These are phyloP conservation scores for Amblyraja radiata DNA, from an alignment of 2,797 vertebrate genomes.

Conservation along the genomic window DNA sequence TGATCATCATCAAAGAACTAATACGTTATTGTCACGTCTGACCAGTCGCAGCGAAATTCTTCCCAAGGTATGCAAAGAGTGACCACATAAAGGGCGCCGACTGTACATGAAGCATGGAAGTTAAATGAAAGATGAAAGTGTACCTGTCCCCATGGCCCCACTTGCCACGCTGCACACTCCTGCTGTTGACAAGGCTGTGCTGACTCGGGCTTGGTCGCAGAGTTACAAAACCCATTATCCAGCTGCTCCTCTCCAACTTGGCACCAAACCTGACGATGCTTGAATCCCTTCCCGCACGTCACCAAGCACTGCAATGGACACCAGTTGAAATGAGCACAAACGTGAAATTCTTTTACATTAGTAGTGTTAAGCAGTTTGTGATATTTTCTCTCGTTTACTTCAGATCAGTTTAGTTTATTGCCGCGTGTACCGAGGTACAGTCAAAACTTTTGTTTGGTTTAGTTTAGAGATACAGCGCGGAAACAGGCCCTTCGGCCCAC, in stretches of 20 bases:
- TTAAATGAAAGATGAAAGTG: conserved; percentile 42
- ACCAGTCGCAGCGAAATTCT: no score
- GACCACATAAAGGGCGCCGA: no score
- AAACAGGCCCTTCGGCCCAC: no score
- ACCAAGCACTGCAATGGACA: conserved; percentile 76
- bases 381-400: neutral
- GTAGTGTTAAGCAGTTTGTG: neutral
- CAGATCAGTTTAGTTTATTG: no score
- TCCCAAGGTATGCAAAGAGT: no score
- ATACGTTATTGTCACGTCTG: no score
- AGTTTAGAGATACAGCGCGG: no score
- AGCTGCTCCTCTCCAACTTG: conserved; percentile 85
- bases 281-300: conserved; percentile 92
- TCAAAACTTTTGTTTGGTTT: no score
- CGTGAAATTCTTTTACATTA: neutral
- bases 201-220: conserved; percentile 72
- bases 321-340: neutral
- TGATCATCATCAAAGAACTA: neutral
- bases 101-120: conserved; percentile 29
- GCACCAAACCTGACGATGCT: conserved; percentile 91
- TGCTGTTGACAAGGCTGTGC: conserved; percentile 85
- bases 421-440: no score
- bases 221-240: conserved; percentile 76
- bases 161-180: conserved; percentile 95
- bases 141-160: conserved; percentile 95